phyloP scores from a whole-genome alignment of 2,797 vertebrate genomes.

The Aeoliscus strigatus region DNA sequence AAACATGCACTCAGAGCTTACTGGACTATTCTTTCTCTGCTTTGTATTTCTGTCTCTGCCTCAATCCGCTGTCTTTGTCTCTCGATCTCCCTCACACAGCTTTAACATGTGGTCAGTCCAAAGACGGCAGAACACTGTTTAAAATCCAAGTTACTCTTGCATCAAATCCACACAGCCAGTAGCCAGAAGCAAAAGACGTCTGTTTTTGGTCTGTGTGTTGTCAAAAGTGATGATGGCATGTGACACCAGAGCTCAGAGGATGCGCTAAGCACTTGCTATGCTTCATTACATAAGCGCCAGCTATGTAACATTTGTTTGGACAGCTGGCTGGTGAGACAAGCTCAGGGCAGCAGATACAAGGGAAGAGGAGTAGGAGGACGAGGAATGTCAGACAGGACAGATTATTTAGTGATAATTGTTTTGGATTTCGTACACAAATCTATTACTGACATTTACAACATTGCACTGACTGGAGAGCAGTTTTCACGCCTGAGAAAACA shows the following conservation, averaged over 20 bases:
- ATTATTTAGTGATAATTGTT: slow-evolving; percentile 15
- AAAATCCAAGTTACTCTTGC: too few species aligned
- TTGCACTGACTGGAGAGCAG: too few species aligned
- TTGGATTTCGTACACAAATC: too few species aligned
- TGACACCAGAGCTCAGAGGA: slow-evolving; percentile 40
- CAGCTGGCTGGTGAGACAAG: slow-evolving; percentile 66
- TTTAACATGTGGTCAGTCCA: too few species aligned
- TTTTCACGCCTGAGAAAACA: too few species aligned
- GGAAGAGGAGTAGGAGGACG: slow-evolving; percentile 6
- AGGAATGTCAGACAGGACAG: slow-evolving; percentile 10
- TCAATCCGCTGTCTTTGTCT: neutral
- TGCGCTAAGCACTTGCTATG: slow-evolving; percentile 41
- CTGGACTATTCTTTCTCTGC: neutral
- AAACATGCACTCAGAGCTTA: slow-evolving; percentile 8
- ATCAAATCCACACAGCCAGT: slow-evolving; percentile 1
- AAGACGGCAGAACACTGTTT: too few species aligned
- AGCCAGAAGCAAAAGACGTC: slow-evolving; percentile 1
- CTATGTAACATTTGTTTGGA: slow-evolving; percentile 68
- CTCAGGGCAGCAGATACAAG: slow-evolving; percentile 38
- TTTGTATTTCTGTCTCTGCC: neutral
- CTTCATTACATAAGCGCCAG: slow-evolving; percentile 66
- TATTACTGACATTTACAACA: too few species aligned
- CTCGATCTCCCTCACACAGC: too few species aligned
- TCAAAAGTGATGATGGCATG: slow-evolving; percentile 27
- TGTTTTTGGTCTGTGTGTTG: slow-evolving; percentile 10